Evolutionary conservation across 1,140 invertebrate genomes (phyloP).

Genomic region (Phymorhynchus buccinoides): DNA sequence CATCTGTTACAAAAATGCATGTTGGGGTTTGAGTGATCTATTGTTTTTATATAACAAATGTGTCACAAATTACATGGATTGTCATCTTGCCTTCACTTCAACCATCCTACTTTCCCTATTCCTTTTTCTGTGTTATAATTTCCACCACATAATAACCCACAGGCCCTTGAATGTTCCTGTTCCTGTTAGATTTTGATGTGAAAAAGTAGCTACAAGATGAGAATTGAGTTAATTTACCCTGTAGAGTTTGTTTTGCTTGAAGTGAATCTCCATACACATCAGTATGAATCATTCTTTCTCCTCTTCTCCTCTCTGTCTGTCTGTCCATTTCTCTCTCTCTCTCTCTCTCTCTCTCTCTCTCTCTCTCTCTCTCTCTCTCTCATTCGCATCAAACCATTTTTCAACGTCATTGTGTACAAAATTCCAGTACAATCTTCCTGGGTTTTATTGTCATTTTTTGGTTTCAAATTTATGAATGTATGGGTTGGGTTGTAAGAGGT

Average conservation of each 20-base stretch:
- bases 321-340: too few species aligned
- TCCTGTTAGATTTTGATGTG: not conserved
- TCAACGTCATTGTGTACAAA: not conserved
- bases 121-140: too few species aligned
- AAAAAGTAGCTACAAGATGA: too few species aligned
- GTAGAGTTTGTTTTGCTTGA: not conserved
- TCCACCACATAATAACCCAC: not conserved
- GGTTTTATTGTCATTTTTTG: not conserved
- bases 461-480: not conserved
- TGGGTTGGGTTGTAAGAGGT: conserved; percentile 13
- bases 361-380: conserved; percentile 15
- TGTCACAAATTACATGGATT: not conserved
- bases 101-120: not conserved
- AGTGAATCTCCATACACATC: not conserved
- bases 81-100: not conserved
- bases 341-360: not conserved
- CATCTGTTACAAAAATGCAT: not conserved
- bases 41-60: not conserved
- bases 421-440: not conserved
- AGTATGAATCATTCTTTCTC: not conserved
- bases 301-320: not conserved
- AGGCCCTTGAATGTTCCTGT: not conserved
- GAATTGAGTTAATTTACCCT: not conserved
- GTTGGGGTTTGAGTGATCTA: not conserved
- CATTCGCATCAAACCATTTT: not conserved